Conservation (phyloP, 2,113 vertebrate genomes). For the Rostratula benghalensis region DNA sequence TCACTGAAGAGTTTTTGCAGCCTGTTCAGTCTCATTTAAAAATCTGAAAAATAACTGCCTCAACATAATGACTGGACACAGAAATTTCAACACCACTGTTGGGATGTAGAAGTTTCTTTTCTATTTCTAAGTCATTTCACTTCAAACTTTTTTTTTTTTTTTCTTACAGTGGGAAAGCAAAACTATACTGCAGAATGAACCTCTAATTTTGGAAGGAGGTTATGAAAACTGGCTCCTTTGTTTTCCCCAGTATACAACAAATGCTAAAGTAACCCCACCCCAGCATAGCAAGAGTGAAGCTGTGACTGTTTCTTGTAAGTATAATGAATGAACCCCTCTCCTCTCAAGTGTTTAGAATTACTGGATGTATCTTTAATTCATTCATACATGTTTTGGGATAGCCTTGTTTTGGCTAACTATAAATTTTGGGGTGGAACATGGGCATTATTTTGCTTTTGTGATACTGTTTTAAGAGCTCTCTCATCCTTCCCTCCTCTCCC, state of each 20-base stretch:
- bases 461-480: not conserved
- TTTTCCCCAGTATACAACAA: constrained; percentile 95
- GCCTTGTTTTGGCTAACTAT: not conserved
- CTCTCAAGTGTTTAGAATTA: not conserved
- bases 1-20: not conserved
- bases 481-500: not conserved
- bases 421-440: not conserved
- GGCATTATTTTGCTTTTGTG: not conserved
- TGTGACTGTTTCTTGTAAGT: constrained; percentile 89
- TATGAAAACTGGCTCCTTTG: constrained; percentile 98
- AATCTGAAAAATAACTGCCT: not conserved
- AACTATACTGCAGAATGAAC: constrained; percentile 87
- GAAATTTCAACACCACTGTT: not conserved
- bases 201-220: constrained; percentile 92
- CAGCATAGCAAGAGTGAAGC: constrained; percentile 75
- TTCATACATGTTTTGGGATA: not conserved
- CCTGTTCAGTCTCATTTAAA: not conserved
- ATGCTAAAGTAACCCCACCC: constrained; percentile 89
- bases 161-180: constrained; percentile 91
- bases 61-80: not conserved
- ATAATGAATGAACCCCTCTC: not conserved
- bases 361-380: not conserved
- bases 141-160: not conserved
- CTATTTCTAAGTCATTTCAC: not conserved
- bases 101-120: not conserved